phyloP scores from a whole-genome alignment of 2,113 vertebrate genomes.

The Python bivittatus region DNA sequence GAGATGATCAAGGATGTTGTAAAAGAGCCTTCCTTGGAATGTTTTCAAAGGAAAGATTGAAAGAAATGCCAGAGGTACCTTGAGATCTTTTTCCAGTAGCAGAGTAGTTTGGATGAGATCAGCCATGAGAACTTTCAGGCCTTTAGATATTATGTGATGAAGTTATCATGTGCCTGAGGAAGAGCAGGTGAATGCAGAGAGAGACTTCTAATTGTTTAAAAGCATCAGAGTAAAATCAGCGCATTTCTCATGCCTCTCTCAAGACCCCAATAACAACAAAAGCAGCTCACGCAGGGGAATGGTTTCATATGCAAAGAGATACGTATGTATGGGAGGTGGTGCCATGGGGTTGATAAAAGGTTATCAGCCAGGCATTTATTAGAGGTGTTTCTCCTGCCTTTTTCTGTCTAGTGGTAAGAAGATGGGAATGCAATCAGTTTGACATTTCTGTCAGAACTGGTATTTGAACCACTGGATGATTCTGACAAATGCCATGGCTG shows the following conservation, averaged over 20 bases:
- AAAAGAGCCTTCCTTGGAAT: background rate
- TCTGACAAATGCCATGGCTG: constrained; percentile 95
- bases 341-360: constrained; percentile 85
- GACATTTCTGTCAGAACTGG: constrained; percentile 95
- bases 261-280: constrained; percentile 29
- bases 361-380: constrained; percentile 86
- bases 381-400: constrained; percentile 71
- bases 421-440: constrained; percentile 83
- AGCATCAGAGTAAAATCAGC: background rate
- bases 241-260: background rate
- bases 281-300: background rate
- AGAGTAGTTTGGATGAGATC: background rate
- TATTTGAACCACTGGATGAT: constrained; percentile 92
- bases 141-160: background rate
- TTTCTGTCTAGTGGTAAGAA: constrained; percentile 60
- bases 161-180: background rate
- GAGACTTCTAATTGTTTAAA: no score
- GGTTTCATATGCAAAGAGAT: constrained; percentile 64
- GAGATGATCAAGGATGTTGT: background rate
- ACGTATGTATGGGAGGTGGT: constrained; percentile 72
- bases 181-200: no score
- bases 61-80: background rate
- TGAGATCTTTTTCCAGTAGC: no score
- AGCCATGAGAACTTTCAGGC: background rate
- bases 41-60: background rate